These are phyloP conservation scores for Limonius californicus DNA, from an alignment of 1,140 invertebrate species.

Conservation along the genomic window DNA sequence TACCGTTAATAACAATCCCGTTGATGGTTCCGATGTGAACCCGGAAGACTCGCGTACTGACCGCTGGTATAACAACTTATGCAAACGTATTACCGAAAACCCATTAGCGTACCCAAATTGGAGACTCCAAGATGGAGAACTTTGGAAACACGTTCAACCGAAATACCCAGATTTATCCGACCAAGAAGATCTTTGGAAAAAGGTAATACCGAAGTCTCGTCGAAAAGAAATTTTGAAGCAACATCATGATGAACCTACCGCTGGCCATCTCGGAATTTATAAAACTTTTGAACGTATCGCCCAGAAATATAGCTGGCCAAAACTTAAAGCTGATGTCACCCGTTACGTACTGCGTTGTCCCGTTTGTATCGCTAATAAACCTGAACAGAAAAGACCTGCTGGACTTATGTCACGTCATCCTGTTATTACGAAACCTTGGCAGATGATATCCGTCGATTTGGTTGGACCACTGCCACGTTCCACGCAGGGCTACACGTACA, in stretches of 20 bases:
- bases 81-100: not conserved
- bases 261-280: too few relatives aligned
- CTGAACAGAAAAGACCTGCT: conserved; percentile 17
- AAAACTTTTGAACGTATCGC: not conserved
- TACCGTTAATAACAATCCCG: too few relatives aligned
- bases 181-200: not conserved
- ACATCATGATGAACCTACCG: not conserved
- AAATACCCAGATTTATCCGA: not conserved
- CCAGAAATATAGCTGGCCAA: conserved; percentile 28
- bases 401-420: conserved; percentile 13
- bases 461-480: too few relatives aligned
- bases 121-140: not conserved
- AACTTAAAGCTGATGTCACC: conserved; percentile 13
- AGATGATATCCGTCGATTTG: too few relatives aligned
- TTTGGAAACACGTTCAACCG: not conserved
- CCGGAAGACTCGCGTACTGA: too few relatives aligned
- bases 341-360: conserved; percentile 15
- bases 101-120: not conserved
- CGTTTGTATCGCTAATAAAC: conserved; percentile 8
- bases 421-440: not conserved
- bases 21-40: too few relatives aligned
- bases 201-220: not conserved
- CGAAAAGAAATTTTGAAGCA: too few relatives aligned
- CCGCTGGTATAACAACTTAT: not conserved
- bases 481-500: too few relatives aligned